Conservation (phyloP, 2,888 invertebrate species). For the Melinopterus prodromus region DNA sequence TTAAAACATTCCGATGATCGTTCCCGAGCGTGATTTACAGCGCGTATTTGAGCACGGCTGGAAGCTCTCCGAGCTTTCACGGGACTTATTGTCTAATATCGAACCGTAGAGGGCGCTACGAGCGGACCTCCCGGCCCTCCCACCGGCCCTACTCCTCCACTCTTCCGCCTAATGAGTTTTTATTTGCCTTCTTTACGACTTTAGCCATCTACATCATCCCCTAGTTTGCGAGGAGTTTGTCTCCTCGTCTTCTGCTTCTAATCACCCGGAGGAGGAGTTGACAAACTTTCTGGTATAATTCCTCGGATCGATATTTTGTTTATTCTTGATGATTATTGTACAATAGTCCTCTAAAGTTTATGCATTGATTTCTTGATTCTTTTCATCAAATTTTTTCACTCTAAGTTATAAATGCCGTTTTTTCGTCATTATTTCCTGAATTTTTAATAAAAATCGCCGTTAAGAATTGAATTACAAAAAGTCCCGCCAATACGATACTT, state of each 20-base stretch:
- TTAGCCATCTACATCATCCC: conserved; percentile 11
- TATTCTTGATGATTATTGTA: too few relatives aligned
- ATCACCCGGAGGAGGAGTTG: not conserved
- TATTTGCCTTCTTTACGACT: conserved; percentile 26
- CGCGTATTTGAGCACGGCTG: conserved; percentile 45
- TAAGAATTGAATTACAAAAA: too few relatives aligned
- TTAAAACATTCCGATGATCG: conserved; percentile 60
- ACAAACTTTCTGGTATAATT: not conserved
- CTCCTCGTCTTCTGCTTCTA: not conserved
- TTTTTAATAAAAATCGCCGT: too few relatives aligned
- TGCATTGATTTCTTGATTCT: too few relatives aligned
- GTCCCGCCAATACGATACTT: too few relatives aligned
- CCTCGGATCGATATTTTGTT: not conserved
- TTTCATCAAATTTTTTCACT: too few relatives aligned
- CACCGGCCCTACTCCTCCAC: not conserved
- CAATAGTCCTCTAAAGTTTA: too few relatives aligned
- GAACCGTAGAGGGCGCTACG: not conserved
- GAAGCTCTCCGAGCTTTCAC: conserved; percentile 17
- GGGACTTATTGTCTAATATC: conserved; percentile 25
- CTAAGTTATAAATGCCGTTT: too few relatives aligned
- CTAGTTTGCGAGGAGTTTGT: not conserved
- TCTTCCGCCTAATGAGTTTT: conserved; percentile 22
- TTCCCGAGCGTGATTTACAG: conserved; percentile 56
- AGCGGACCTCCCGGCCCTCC: not conserved
- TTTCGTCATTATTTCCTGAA: too few relatives aligned